Conservation (phyloP, 2,797 vertebrate genomes). For the Pangasius sanitwongsei region DNA sequence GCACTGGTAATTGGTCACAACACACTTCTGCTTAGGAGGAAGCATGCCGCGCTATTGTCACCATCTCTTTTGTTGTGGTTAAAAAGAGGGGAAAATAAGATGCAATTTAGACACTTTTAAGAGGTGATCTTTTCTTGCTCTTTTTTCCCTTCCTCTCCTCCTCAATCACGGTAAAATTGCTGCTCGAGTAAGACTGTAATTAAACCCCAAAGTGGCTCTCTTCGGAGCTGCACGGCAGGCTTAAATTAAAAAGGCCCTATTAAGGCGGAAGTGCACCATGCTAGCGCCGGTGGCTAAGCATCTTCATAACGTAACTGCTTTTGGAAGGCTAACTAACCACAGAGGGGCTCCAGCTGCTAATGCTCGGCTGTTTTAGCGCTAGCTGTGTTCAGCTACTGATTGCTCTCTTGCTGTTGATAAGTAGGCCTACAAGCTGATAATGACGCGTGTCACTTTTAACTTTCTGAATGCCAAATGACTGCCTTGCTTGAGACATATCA, state of each 20-base stretch:
- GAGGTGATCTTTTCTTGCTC: constrained; percentile 82
- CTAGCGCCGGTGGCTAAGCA: constrained; percentile 42
- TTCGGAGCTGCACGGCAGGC: constrained; percentile 78
- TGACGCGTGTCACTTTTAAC: constrained; percentile 23
- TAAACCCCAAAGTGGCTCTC: constrained; percentile 94
- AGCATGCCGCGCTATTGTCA: constrained; percentile 96
- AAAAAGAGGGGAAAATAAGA: constrained; percentile 91
- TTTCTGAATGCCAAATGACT: constrained; percentile 28
- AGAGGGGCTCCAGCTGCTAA: constrained; percentile 54
- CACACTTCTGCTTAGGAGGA: constrained; percentile 76
- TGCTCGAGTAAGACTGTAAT: constrained; percentile 92
- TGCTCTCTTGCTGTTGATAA: constrained; percentile 51
- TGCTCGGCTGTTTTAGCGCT: constrained; percentile 51
- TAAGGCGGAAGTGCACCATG: constrained; percentile 75
- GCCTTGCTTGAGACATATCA: constrained; percentile 33
- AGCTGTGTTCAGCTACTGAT: constrained; percentile 48
- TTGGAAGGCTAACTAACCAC: constrained; percentile 45
- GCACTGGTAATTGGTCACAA: constrained; percentile 89
- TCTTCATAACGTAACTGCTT: constrained; percentile 36
- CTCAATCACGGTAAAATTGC: constrained; percentile 95
- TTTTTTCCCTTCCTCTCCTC: constrained; percentile 60
- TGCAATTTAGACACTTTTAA: constrained; percentile 99
- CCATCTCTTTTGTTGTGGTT: constrained; percentile 82
- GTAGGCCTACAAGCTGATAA: constrained; percentile 36
- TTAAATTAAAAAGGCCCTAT: constrained; percentile 87